phyloP scores from a whole-genome alignment of 2,888 invertebrate genomes.

The Cacoxenus indagator region DNA sequence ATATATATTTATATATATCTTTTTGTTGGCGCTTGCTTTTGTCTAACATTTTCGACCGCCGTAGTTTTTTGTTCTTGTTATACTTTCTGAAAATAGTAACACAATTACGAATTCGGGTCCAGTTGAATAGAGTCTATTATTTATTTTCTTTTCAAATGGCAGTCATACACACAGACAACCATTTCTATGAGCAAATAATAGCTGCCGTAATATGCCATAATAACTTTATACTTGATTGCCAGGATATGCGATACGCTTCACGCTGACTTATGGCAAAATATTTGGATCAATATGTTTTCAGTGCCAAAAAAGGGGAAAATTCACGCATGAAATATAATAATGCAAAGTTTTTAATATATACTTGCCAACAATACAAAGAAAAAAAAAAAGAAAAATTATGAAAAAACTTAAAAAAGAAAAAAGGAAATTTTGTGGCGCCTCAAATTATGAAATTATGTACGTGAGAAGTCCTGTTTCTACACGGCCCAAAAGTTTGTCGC shows the following conservation, averaged over 20 bases:
- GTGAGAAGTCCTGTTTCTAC: neutral
- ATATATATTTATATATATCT: neutral
- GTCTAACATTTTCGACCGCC: too few relatives aligned
- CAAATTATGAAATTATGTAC: neutral
- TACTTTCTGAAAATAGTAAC: neutral
- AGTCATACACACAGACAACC: neutral
- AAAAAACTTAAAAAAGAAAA: too few relatives aligned
- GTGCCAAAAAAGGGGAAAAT: slow-evolving; percentile 35
- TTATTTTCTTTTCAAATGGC: neutral
- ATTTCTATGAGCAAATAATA: neutral
- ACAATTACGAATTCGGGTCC: neutral
- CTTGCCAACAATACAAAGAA: neutral
- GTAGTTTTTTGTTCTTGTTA: neutral
- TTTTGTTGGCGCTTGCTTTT: neutral
- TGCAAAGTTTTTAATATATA: slow-evolving; percentile 7
- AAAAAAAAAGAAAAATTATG: too few relatives aligned
- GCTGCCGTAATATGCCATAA: slow-evolving; percentile 18
- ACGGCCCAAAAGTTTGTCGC: too few relatives aligned
- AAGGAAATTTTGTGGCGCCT: slow-evolving; percentile 15
- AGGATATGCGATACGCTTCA: neutral
- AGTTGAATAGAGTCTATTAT: neutral
- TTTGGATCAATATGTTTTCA: neutral
- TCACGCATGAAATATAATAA: slow-evolving; percentile 18
- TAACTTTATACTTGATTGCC: slow-evolving; percentile 17
- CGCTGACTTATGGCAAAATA: neutral